Conservation (phyloP, 2,113 vertebrate genomes). For the Phoenicopterus ruber region DNA sequence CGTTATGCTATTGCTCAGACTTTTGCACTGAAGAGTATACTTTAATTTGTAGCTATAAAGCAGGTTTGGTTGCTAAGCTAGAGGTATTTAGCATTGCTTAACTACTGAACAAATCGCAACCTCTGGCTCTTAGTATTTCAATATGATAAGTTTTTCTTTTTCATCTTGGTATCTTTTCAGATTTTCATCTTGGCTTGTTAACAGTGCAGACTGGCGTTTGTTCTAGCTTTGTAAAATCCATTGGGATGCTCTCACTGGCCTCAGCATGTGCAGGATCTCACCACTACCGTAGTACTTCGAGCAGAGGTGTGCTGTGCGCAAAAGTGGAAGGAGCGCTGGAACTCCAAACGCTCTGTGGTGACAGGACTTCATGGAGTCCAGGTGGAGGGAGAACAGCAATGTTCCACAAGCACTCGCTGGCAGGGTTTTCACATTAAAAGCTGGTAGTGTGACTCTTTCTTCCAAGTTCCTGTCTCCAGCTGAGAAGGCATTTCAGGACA, state of each 20-base stretch:
- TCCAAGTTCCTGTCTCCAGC: not conserved
- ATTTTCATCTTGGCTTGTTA: not conserved
- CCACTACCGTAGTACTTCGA: not conserved
- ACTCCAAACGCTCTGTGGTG: not conserved
- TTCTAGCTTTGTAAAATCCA: not conserved
- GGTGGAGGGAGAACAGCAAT: not conserved
- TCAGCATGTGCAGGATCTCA: not conserved
- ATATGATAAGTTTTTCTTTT: not conserved
- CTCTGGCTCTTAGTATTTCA: not conserved
- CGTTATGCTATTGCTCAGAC: not conserved
- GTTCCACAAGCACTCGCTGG: not conserved
- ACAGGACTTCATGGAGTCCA: rapidly evolving
- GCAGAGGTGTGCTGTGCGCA: not conserved
- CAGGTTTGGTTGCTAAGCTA: not conserved
- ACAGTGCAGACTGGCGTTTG: not conserved
- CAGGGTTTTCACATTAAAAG: not conserved
- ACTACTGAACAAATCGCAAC: not conserved
- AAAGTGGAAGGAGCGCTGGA: not conserved
- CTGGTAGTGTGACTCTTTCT: not conserved
- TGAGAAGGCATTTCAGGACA: conserved; percentile 38
- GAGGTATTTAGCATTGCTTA: not conserved
- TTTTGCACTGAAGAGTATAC: not conserved
- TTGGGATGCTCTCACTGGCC: not conserved
- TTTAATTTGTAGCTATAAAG: not conserved
- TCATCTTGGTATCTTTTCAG: not conserved